phyloP scores from a whole-genome alignment of 2,113 vertebrate species.

The Lucifuga dentata region DNA sequence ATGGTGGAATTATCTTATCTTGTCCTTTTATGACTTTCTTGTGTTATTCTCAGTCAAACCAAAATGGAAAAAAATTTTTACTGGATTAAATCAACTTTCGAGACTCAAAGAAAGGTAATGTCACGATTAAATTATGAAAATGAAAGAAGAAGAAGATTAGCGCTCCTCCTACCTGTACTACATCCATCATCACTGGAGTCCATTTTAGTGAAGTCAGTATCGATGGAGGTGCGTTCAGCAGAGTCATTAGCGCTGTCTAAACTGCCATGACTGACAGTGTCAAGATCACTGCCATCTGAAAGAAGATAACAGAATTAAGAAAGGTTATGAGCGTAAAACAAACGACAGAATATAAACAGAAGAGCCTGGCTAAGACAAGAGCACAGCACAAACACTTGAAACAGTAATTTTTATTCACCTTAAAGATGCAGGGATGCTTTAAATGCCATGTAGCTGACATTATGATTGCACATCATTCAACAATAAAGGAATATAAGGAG shows the following conservation, averaged over 20 bases:
- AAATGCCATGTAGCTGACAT: constrained; percentile 5
- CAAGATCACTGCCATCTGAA: constrained; percentile 89
- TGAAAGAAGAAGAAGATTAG: constrained; percentile 4
- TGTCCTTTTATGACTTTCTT: no score
- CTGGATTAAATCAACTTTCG: not conserved
- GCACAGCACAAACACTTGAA: constrained; percentile 5
- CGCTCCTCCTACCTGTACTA: constrained; percentile 84
- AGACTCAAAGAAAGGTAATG: not conserved
- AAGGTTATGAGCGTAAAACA: constrained; percentile 20
- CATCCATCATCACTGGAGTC: constrained; percentile 89
- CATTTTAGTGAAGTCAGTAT: constrained; percentile 87
- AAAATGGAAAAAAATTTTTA: not conserved
- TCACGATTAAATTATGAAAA: not conserved
- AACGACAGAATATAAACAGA: constrained; percentile 10
- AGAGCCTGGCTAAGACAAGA: not conserved
- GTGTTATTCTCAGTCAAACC: not conserved
- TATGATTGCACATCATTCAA: not conserved
- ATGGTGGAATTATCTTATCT: no score
- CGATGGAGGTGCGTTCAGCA: constrained; percentile 85
- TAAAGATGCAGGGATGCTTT: constrained; percentile 18
- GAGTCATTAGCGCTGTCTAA: constrained; percentile 88
- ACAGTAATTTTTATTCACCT: constrained; percentile 9
- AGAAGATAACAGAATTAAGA: constrained; percentile 55
- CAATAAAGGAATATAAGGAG: not conserved
- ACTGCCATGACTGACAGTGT: constrained; percentile 89